Evolutionary conservation across 2,797 vertebrate species (phyloP).

Genomic region (Bovichtus diacanthus): DNA sequence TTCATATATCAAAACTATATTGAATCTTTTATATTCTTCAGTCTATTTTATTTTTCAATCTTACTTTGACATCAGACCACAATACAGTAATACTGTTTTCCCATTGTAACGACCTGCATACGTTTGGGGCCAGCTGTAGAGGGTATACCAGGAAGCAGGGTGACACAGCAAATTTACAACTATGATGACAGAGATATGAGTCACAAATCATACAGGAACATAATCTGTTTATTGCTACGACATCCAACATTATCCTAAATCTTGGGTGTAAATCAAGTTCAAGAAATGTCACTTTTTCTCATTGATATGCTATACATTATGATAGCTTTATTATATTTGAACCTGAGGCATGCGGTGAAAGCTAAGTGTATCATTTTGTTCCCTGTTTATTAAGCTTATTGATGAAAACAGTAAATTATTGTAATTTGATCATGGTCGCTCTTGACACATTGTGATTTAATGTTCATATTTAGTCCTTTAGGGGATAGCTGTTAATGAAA

Average conservation of each 20-base stretch:
- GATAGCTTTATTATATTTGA: neutral
- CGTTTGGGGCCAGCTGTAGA: conserved; percentile 11
- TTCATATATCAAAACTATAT: neutral
- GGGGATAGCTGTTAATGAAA: conserved; percentile 25
- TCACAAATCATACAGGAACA: conserved; percentile 10
- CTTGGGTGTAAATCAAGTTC: neutral
- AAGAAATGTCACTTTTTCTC: neutral
- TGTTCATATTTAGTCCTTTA: conserved; percentile 14
- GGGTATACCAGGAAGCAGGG: conserved; percentile 48
- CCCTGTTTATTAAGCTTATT: conserved; percentile 24
- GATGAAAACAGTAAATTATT: conserved; percentile 44
- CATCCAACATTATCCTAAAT: neutral
- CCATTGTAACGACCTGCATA: neutral
- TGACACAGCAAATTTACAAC: conserved; percentile 75
- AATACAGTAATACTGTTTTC: neutral
- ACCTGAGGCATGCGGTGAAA: neutral
- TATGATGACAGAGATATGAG: conserved; percentile 39
- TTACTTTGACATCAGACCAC: neutral
- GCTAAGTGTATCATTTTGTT: conserved; percentile 16
- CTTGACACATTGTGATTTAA: conserved; percentile 35
- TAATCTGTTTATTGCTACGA: neutral
- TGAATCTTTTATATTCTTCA: neutral
- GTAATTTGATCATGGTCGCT: conserved; percentile 57
- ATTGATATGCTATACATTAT: neutral
- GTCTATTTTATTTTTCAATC: neutral